Evolutionary conservation across 2,888 invertebrate genomes (phyloP).

Genomic region (Lysandra bellargus): DNA sequence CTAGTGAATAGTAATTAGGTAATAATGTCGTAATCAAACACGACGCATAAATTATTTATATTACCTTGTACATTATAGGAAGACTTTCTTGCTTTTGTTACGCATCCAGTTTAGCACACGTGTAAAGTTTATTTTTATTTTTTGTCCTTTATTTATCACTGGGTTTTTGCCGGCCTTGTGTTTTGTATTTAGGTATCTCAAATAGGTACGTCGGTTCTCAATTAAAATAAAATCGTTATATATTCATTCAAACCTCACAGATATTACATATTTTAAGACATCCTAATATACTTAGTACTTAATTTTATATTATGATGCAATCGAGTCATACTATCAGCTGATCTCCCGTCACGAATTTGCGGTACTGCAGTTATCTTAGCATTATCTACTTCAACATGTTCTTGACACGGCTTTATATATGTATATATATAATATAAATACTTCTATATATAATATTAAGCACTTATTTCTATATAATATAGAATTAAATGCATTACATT

Average conservation of each 20-base stretch:
- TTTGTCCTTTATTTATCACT: background rate
- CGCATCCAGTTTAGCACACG: background rate
- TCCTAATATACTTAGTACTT: too few species aligned
- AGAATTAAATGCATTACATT: background rate
- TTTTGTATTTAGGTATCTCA: background rate
- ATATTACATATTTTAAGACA: too few species aligned
- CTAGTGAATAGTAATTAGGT: background rate
- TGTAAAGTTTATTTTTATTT: background rate
- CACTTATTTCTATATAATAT: too few species aligned
- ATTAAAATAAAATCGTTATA: too few species aligned
- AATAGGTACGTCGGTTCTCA: too few species aligned
- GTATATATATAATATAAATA: background rate
- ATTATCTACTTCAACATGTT: background rate
- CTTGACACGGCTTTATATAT: background rate
- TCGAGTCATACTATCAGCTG: background rate
- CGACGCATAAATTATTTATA: background rate
- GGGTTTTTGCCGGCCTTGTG: background rate
- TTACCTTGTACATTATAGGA: background rate
- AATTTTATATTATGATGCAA: too few species aligned
- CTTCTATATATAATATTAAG: background rate
- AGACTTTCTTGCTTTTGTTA: background rate
- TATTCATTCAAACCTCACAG: too few species aligned
- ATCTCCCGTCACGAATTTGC: background rate
- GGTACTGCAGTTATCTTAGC: background rate
- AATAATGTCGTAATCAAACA: conserved; percentile 2